Percentiles rank a stretch among this genome's conserved stretches.
These are phyloP conservation scores for Eretmochelys imbricata DNA, from an alignment of 2,113 vertebrate species.

Conservation along the genomic window DNA sequence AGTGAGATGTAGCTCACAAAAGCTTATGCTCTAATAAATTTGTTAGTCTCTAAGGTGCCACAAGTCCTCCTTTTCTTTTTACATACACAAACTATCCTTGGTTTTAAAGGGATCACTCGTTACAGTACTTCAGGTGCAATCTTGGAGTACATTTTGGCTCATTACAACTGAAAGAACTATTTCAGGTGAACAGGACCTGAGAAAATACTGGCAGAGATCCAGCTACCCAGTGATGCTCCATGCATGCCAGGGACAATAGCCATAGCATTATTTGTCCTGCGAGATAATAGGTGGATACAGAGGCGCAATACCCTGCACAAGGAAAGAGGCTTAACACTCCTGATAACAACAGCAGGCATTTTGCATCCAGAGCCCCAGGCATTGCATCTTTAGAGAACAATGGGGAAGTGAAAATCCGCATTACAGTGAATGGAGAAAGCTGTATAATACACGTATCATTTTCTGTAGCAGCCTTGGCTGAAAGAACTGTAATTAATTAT, in stretches of 20 bases:
- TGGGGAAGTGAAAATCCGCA: slow-evolving; percentile 10
- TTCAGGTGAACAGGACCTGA: neutral
- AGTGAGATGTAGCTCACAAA: too few relatives aligned
- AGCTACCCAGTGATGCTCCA: fast-evolving
- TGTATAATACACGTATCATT: slow-evolving; percentile 50
- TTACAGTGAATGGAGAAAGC: slow-evolving; percentile 19
- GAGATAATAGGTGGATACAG: neutral
- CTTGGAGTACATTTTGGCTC: neutral
- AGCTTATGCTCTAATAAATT: too few relatives aligned
- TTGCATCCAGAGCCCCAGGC: neutral
- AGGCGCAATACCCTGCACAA: neutral
- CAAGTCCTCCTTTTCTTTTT: too few relatives aligned
- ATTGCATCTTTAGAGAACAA: slow-evolving; percentile 6
- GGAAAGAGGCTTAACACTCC: neutral
- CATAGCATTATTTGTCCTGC: neutral
- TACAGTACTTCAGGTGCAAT: neutral
- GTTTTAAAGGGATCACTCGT: neutral
- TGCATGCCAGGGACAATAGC: neutral
- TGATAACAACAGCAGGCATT: slow-evolving; percentile 20
- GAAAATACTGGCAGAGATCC: neutral
- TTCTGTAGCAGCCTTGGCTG: slow-evolving; percentile 28
- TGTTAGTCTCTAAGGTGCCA: too few relatives aligned
- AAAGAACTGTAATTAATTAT: slow-evolving; percentile 71
- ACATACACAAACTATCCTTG: neutral
- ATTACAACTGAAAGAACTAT: neutral